Evolutionary conservation across 2,113 vertebrate species (phyloP), one percentile per base, ranked within the genome.

Genomic region (Labrus mixtus): DNA sequence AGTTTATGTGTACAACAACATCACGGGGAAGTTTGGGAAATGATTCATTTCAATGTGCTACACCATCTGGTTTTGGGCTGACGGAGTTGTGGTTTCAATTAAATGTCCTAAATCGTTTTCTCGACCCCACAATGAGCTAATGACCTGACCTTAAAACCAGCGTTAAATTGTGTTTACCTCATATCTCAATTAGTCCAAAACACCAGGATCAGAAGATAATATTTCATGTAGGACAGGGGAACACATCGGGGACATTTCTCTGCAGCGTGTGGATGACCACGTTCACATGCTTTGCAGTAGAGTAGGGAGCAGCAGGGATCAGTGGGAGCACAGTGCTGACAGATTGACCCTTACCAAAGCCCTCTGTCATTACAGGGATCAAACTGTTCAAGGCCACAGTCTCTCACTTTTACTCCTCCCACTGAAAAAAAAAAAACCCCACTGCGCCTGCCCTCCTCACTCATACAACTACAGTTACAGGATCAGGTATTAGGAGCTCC

Each of bases 1-100:
- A 36, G 63, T 85, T 83, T 93, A 89, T 93, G 85, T 93, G 88
- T 91, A 59, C 88, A 74, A 70, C 85, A 91, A 92, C 93, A 67
- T 62, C 58, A 57, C 67, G 64, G 57, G 58, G 15, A 60, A 76
- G 64, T 66, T 68, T 64, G 55, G 73, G 73, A 36, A 73, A 71
- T 89, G 48, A 74, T 72, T 90, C 37, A 81, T 91, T 89, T 89
- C 84, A 79, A 90, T 81, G 69, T 60, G 43, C 68, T 76, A 82
- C 87, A 80, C 86, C 89, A 84, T 81, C 92, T 93, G 81, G 91
- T 92, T 91, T 48, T 84, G 79, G 78, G 77, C 90, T 76, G 70
- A 86, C 82, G 85, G 84, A 73, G 64, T 73, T 85, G 79, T 83
- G 81, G 81, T 75, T 70, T 78, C 86, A 86, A 79, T 84, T 23